phyloP scores from a whole-genome alignment of 2,888 invertebrate species.

The Neoitamus cyanurus region DNA sequence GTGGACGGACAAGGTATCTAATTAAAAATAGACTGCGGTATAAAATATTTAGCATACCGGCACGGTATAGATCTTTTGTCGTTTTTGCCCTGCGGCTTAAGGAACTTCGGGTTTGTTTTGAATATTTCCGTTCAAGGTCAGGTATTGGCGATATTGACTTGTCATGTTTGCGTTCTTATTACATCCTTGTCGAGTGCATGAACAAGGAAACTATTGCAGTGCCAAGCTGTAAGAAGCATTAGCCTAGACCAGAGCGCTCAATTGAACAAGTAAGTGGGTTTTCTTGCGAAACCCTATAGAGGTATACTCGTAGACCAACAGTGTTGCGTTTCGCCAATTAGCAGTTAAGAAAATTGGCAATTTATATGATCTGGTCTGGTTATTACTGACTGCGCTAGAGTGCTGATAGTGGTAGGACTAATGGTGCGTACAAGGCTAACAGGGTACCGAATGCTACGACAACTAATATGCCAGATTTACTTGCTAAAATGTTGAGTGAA shows the following conservation, averaged over 20 bases:
- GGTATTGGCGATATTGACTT: neutral
- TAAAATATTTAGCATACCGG: neutral
- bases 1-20: neutral
- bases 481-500: neutral
- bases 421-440: neutral
- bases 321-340: neutral
- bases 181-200: neutral
- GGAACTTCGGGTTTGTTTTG: neutral
- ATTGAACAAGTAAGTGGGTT: neutral
- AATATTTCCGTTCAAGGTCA: slow-evolving; percentile 15
- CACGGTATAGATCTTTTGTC: neutral
- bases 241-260: neutral
- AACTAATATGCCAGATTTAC: neutral
- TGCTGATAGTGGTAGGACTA: neutral
- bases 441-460: neutral
- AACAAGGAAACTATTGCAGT: neutral
- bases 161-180: neutral
- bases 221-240: neutral
- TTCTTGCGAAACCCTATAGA: neutral
- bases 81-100: neutral
- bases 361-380: neutral
- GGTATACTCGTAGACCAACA: no score
- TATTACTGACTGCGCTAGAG: neutral
- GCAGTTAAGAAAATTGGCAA: neutral
- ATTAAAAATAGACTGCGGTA: neutral